These are phyloP conservation scores for Remorina albescens DNA, from an alignment of 2,797 vertebrate species.

Conservation along the genomic window DNA sequence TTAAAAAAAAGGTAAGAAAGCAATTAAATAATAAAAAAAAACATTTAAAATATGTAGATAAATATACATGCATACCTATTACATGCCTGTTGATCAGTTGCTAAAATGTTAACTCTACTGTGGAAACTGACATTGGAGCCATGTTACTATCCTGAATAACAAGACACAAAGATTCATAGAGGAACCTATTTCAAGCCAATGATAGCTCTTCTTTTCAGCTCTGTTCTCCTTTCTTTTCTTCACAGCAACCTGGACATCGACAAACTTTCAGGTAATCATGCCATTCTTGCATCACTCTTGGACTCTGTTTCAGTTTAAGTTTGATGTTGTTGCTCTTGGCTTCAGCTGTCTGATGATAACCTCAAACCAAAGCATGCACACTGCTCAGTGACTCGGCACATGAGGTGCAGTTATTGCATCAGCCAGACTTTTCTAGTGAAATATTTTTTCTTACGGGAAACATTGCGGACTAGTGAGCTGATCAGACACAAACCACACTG, in stretches of 20 bases:
- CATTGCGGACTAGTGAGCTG: neutral
- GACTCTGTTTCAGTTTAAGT: neutral
- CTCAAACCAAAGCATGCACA: neutral
- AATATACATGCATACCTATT: no score
- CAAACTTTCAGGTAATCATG: slow-evolving; percentile 81
- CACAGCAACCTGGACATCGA: slow-evolving; percentile 84
- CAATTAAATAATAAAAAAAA: no score
- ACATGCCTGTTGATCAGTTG: no score
- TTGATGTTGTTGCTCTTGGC: neutral
- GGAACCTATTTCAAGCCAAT: no score
- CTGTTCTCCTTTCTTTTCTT: slow-evolving; percentile 22
- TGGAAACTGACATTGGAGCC: no score
- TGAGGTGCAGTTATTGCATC: neutral
- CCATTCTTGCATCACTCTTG: slow-evolving; percentile 2
- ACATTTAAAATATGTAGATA: no score
- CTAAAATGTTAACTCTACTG: no score
- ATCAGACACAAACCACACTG: neutral
- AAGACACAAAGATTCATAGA: no score
- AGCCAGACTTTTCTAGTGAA: slow-evolving; percentile 1
- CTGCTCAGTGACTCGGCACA: neutral
- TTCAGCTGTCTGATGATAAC: neutral
- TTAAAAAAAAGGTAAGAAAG: no score
- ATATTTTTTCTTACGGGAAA: neutral
- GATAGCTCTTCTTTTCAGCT: slow-evolving; percentile 20
- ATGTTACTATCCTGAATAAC: no score